A percentile compares a stretch with the other conserved stretches of the same genome.
Evolutionary conservation across 1,140 invertebrate species (phyloP).

Genomic region (Meloidogyne chitwoodi): DNA sequence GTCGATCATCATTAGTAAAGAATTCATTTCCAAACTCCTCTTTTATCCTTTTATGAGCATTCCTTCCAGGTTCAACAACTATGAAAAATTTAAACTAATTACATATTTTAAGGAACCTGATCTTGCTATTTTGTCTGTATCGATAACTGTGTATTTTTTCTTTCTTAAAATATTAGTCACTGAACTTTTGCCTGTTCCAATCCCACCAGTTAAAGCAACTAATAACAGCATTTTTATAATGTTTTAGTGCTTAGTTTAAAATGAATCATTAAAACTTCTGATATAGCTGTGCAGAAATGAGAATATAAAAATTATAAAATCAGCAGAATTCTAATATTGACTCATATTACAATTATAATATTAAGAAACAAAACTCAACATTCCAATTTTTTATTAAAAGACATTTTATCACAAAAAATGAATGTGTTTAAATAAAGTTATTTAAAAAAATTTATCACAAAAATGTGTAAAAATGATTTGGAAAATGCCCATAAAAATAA

Average conservation of each 20-base stretch:
- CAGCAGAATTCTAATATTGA: too few relatives aligned
- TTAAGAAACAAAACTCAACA: background rate
- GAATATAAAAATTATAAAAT: background rate
- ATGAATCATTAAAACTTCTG: background rate
- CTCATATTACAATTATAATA: too few relatives aligned
- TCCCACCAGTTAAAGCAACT: conserved; percentile 11
- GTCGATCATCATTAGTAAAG: background rate
- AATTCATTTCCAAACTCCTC: conserved; percentile 6
- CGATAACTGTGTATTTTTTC: background rate
- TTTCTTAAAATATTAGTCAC: conserved; percentile 3
- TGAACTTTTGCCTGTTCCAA: conserved; percentile 18
- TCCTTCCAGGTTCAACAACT: conserved; percentile 15
- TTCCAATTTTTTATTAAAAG: background rate
- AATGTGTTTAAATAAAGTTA: background rate
- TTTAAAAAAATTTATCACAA: background rate
- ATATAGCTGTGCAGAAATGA: background rate
- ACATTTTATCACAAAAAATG: background rate
- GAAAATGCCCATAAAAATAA: too few relatives aligned
- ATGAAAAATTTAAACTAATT: background rate
- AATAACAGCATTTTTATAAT: background rate
- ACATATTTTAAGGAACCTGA: background rate
- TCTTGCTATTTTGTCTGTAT: conserved; percentile 19
- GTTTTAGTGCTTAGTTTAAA: background rate
- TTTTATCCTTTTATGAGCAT: conserved; percentile 1
- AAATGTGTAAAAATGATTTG: background rate